These are phyloP conservation scores for Drosophila sproati DNA, from an alignment of 1,140 invertebrate species.

Conservation along the genomic window DNA sequence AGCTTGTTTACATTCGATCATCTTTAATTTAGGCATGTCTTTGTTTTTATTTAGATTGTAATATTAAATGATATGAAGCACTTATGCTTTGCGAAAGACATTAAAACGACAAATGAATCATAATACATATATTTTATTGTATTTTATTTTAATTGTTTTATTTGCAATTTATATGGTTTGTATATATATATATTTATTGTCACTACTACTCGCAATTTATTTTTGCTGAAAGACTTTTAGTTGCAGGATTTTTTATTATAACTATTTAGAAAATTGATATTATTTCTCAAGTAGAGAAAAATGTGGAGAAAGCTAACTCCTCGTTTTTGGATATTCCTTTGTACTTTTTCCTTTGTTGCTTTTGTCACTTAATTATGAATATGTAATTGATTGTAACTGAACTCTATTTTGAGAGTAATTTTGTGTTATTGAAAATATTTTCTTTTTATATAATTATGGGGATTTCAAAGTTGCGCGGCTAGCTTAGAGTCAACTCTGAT, in stretches of 20 bases:
- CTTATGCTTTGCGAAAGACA: constrained; percentile 39
- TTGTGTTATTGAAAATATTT: too few relatives aligned
- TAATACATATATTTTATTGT: not conserved
- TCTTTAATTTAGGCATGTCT: constrained; percentile 32
- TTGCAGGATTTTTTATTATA: not conserved
- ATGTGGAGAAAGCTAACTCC: too few relatives aligned
- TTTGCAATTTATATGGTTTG: constrained; percentile 30
- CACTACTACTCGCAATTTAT: not conserved
- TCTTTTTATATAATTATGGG: too few relatives aligned
- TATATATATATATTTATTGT: constrained; percentile 25
- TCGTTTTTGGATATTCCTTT: too few relatives aligned
- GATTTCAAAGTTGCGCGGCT: constrained; percentile 7
- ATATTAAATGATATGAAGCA: constrained; percentile 22
- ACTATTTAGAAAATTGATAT: too few relatives aligned
- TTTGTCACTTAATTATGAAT: not conserved
- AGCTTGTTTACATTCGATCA: constrained; percentile 18
- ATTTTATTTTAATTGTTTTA: constrained; percentile 30
- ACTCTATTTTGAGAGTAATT: too few relatives aligned
- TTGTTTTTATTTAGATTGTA: constrained; percentile 32
- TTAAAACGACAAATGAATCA: constrained; percentile 32
- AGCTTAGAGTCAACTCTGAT: constrained; percentile 35
- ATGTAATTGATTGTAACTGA: too few relatives aligned
- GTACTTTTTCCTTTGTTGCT: not conserved
- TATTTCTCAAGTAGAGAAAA: too few relatives aligned
- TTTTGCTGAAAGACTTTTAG: not conserved